Conservation (phyloP, 2,888 invertebrate genomes). For the Aelia acuminata region DNA sequence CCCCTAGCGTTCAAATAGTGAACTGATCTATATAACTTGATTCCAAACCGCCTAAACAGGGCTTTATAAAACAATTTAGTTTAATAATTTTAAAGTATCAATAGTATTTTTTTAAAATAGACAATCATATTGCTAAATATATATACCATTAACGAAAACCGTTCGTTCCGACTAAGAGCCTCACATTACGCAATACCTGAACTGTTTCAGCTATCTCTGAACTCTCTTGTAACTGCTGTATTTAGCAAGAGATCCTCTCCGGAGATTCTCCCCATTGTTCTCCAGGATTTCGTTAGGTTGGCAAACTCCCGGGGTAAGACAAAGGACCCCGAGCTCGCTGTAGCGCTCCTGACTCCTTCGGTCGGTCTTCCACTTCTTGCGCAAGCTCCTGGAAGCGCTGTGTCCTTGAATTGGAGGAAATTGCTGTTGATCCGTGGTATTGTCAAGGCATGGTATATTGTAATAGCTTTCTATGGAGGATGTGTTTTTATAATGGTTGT, state of each 20-base stretch:
- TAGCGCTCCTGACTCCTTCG: too few relatives aligned
- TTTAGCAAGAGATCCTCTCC: not conserved
- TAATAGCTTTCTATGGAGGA: not conserved
- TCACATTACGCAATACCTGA: too few relatives aligned
- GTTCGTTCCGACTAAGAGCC: too few relatives aligned
- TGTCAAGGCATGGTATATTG: not conserved
- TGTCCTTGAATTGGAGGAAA: not conserved
- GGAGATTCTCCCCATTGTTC: not conserved
- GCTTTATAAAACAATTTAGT: too few relatives aligned
- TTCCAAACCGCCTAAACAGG: too few relatives aligned
- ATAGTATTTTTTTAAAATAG: too few relatives aligned
- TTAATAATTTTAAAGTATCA: too few relatives aligned
- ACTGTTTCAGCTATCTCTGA: too few relatives aligned
- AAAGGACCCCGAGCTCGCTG: not conserved
- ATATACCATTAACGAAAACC: too few relatives aligned
- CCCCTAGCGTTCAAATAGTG: too few relatives aligned
- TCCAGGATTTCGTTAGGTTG: not conserved
- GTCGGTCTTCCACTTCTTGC: conserved; percentile 12
- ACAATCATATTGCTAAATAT: too few relatives aligned
- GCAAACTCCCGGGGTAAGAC: not conserved
- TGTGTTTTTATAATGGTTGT: not conserved
- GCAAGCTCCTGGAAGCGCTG: not conserved
- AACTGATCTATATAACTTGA: too few relatives aligned
- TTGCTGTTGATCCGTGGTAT: not conserved
- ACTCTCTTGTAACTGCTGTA: not conserved